Base-by-base conservation (phyloP, 2,113 vertebrate species). In the Labrus mixtus region DNA sequence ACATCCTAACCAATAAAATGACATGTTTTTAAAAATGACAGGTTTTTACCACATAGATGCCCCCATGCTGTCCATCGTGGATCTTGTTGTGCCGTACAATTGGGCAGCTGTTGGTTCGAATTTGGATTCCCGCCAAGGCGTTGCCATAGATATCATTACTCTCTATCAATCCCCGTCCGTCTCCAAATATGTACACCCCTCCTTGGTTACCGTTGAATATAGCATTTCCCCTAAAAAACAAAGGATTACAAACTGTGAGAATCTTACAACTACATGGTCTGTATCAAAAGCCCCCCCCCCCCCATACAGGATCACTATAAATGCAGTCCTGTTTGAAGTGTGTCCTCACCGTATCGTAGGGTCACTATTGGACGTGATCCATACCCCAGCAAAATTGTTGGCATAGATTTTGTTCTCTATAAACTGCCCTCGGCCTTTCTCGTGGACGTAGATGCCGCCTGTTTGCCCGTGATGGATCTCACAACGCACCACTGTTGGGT, bases 391-490 rank as follows among this genome's bases (percentile, higher is more conserved):
- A 85, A 99, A 99, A 88, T 99, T 99, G 93, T 99, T 99, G 93
- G 97, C 98, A 94, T 99, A 99, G 94, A 99, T 99, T 94, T 99
- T 99, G 92, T 99, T 99, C 91, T 99, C 98, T 93, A 99, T 97
- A 94, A 99, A 99, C 87, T 99, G 98, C 73, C 98, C 98, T 89
- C 98, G 94, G 75, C 98, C 98, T 95, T 99, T 99, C 91, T 99
- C 98, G 25, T 99, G 98, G 71, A 99, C 98, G 15, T 99, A 99
- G 92, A 99, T 99, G 73, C 98, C 98, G 74, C 98, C 98, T 1
- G 98, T 99, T 91, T 99, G 98, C 48, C 98, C 98, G 0, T 99
- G 98, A 86, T 99, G 98, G 90, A 99, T 99, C 93, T 99, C 98
- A 78, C 98, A 99, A 17, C 98, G 95, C 79, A 99, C 98, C 59